phyloP scores from a whole-genome alignment of 2,888 invertebrate species.

The Shargacucullia verbasci region DNA sequence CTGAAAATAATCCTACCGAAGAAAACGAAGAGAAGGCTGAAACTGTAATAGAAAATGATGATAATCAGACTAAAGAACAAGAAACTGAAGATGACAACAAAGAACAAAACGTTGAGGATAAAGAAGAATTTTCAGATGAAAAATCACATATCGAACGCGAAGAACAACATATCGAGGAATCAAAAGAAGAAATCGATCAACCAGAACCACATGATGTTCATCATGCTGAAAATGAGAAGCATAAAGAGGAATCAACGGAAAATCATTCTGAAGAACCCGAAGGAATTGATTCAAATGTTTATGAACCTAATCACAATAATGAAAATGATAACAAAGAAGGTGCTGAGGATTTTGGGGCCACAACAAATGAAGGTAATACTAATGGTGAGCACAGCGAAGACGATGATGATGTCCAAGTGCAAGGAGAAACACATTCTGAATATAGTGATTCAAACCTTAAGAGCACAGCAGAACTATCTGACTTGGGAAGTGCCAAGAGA shows the following conservation, averaged over 20 bases:
- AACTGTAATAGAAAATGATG: conserved; percentile 19
- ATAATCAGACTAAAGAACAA: conserved; percentile 23
- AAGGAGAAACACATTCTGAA: conserved; percentile 82
- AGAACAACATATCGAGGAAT: conserved; percentile 19
- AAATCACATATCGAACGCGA: conserved; percentile 20
- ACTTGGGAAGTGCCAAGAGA: conserved; percentile 82
- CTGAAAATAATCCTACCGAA: conserved; percentile 24
- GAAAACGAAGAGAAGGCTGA: conserved; percentile 27
- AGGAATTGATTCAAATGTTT: conserved; percentile 24
- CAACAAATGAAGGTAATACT: conserved; percentile 80
- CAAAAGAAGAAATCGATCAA: conserved; percentile 8
- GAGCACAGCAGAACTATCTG: conserved; percentile 77
- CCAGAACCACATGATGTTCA: conserved; percentile 11
- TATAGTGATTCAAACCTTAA: conserved; percentile 79
- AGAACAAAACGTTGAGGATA: conserved; percentile 32
- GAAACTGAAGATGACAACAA: conserved; percentile 20
- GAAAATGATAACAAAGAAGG: conserved; percentile 35
- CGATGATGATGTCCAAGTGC: conserved; percentile 88
- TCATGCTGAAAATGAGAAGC: conserved; percentile 25
- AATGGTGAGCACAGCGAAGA: conserved; percentile 82
- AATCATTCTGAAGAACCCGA: conserved; percentile 13
- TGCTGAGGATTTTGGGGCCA: conserved; percentile 56
- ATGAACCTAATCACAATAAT: conserved; percentile 17
- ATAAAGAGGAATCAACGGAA: conserved; percentile 16
- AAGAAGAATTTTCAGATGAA: conserved; percentile 5